phyloP scores from a whole-genome alignment of 2,113 vertebrate species.

The Eolophus roseicapilla region DNA sequence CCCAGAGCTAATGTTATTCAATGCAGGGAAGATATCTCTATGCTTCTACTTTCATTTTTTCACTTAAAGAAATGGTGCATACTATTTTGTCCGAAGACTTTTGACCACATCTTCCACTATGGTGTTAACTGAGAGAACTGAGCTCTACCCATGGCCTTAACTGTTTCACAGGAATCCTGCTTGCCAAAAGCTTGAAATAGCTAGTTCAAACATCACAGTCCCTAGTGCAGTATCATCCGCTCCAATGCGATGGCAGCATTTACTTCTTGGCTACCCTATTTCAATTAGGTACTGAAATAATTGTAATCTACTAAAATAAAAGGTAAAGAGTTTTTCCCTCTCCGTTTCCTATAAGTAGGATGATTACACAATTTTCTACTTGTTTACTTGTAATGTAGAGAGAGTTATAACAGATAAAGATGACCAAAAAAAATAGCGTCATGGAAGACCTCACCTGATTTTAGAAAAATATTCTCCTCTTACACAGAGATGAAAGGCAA shows the following conservation, averaged over 20 bases:
- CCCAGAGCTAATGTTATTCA: neutral
- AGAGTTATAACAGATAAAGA: neutral
- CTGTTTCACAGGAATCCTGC: neutral
- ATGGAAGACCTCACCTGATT: neutral
- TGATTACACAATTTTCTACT: neutral
- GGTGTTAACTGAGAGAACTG: neutral
- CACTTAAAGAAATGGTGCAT: neutral
- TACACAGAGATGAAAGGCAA: neutral
- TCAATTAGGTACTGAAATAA: neutral
- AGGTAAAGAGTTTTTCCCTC: neutral
- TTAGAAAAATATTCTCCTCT: neutral
- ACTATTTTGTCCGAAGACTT: neutral
- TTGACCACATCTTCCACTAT: neutral
- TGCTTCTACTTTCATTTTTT: neutral
- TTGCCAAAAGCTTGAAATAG: neutral
- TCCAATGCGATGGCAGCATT: neutral
- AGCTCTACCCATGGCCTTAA: accelerated
- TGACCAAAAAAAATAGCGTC: neutral
- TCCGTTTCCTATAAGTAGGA: neutral
- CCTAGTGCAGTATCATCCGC: neutral
- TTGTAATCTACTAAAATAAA: neutral
- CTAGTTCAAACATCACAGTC: neutral
- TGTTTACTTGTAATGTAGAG: neutral
- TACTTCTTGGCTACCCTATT: neutral
- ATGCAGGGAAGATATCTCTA: neutral